These are phyloP conservation scores for Scaptomyza parva DNA, from an alignment of 2,888 invertebrate genomes.

Conservation along the genomic window DNA sequence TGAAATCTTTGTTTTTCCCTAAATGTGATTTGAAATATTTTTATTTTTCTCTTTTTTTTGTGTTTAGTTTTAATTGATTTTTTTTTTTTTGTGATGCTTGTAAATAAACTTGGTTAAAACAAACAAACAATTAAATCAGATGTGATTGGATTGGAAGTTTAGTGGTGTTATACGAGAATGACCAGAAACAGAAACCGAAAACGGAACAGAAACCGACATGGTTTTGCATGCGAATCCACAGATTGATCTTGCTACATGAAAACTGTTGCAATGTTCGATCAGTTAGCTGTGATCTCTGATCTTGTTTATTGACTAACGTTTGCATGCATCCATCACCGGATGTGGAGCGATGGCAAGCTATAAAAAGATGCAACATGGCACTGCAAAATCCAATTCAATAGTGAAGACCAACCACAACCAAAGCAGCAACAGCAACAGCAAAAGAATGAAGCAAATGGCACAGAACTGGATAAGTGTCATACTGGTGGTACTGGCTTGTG, in stretches of 20 bases:
- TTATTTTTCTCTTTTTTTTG: background rate
- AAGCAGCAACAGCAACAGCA: background rate
- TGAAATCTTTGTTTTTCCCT: constrained; percentile 81
- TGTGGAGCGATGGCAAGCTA: constrained; percentile 8
- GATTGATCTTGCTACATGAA: constrained; percentile 22
- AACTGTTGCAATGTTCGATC: constrained; percentile 2
- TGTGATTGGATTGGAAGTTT: background rate
- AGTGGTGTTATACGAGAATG: background rate
- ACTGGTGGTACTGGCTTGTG: constrained; percentile 40
- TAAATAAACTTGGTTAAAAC: background rate
- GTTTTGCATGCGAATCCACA: no score
- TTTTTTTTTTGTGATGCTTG: background rate
- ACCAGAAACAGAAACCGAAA: no score
- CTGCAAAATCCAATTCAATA: background rate
- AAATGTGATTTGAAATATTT: background rate
- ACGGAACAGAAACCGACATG: no score
- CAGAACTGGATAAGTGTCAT: constrained; percentile 8
- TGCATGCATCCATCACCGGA: constrained; percentile 11
- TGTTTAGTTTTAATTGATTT: background rate
- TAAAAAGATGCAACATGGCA: constrained; percentile 13
- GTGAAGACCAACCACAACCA: background rate
- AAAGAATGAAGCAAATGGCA: constrained; percentile 16
- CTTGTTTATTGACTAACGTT: background rate
- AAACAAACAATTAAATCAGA: background rate
- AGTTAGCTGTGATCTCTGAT: constrained; percentile 6